Evolutionary conservation across 2,113 vertebrate species (phyloP).

Genomic region (Apodemus speciosus): DNA sequence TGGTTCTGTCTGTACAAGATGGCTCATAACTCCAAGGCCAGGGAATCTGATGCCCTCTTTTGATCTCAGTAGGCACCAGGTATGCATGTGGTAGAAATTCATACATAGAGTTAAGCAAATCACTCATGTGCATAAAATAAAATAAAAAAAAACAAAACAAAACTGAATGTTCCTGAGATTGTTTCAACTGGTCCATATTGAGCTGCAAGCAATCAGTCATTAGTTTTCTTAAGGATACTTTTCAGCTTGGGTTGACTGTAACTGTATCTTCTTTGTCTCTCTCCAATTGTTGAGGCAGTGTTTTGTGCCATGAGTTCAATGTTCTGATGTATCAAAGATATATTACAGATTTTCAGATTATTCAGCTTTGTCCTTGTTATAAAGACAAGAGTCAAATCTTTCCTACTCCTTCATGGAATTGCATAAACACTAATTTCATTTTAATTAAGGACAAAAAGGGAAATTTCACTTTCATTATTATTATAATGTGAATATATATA

Average conservation of each 20-base stretch:
- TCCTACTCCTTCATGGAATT: not conserved
- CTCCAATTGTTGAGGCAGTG: not conserved
- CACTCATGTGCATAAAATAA: not conserved
- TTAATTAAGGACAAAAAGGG: not conserved
- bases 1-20: not conserved
- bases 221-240: not conserved
- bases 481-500: not conserved
- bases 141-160: not conserved
- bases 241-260: not conserved
- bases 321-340: not conserved
- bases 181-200: not conserved
- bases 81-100: not conserved
- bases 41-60: not conserved
- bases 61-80: not conserved
- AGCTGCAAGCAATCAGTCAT: not conserved
- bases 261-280: not conserved
- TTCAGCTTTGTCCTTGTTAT: not conserved
- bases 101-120: not conserved
- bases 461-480: not conserved
- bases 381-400: not conserved
- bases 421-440: not conserved
- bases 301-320: not conserved
- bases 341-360: not conserved
- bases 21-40: not conserved
- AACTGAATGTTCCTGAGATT: not conserved